Base-by-base conservation (phyloP, 2,797 vertebrate genomes). In the Tachyglossus aculeatus region DNA sequence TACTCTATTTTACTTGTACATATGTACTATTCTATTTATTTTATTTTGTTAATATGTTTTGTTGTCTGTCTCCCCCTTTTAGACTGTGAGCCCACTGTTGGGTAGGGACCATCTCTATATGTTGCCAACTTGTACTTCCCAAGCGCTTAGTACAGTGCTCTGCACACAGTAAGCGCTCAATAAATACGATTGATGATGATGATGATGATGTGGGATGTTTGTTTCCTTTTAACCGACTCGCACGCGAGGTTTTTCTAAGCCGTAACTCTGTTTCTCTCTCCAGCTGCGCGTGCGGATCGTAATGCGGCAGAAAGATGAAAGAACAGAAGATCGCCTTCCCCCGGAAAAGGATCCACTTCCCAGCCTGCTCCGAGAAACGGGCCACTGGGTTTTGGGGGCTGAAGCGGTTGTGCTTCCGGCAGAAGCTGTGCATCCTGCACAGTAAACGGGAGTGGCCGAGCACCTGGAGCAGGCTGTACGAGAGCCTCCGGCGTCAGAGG, bases 251-350 rank as follows among this genome's bases (percentile, higher is more conserved):
- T 77, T 50, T 6, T 53, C 65, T 72, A 60, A 86, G 50, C 70
- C 83, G 50, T 0, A 78, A 89, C 29, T 67, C 65, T 54, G 11
- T 53, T 72, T 78, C 71, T 85, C 33, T 68, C 64, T 81, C 76
- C 88, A 92, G 87, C 78, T 78, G 57, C 83, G 77, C 85, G 69
- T 66, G 83, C 85, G 86, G 89, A 84, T 91, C 90, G 92, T 85
- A 87, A 94, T 94, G 93, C 82, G 91, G 86, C 91, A 90, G 86
- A 83, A 93, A 89, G 88, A 94, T 93, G 92, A 91, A 83, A 92
- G 88, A 56, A 67, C 80, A 21, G 83, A 91, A 84, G 81, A 90
- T 86, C 86, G 65, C 43, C 80, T 75, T 91, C 57, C 86, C 83
- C 71, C 78, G 79, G 80, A 90, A 83, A 80, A 85, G 87, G 85